Conservation (phyloP, 2,797 vertebrate genomes). For the Galago senegalensis region DNA sequence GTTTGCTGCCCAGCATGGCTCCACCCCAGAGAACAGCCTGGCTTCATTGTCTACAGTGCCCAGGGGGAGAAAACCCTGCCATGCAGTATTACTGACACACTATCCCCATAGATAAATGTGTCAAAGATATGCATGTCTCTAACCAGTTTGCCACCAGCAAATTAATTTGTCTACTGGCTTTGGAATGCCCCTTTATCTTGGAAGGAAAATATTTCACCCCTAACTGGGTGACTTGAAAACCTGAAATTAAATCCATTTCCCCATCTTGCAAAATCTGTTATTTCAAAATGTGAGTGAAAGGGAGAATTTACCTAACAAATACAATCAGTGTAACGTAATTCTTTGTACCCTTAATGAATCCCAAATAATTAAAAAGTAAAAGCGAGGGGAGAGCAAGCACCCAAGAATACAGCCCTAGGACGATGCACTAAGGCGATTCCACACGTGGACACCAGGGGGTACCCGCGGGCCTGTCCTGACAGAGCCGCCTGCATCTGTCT, state of each 20-base stretch:
- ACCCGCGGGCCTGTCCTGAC: background rate
- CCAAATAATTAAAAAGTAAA: too few relatives aligned
- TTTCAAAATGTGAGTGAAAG: background rate
- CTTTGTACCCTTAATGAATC: too few relatives aligned
- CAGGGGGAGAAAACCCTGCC: too few relatives aligned
- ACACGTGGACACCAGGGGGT: background rate
- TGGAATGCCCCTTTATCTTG: background rate
- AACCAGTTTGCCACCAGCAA: background rate
- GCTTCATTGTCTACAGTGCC: background rate
- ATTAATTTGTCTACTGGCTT: background rate
- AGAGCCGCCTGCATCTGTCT: background rate
- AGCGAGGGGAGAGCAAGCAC: background rate
- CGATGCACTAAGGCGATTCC: rapidly evolving
- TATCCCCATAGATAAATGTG: background rate
- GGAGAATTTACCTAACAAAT: too few relatives aligned
- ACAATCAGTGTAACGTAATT: too few relatives aligned
- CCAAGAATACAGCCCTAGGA: too few relatives aligned
- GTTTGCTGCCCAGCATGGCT: background rate
- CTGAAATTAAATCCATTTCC: background rate
- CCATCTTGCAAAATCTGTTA: background rate
- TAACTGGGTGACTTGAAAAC: background rate
- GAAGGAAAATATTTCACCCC: background rate
- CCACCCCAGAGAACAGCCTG: background rate
- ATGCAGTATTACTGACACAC: background rate
- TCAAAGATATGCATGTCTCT: background rate